These are phyloP conservation scores for Clarias platycephalus DNA, from an alignment of 2,797 vertebrate genomes.

Conservation along the genomic window DNA sequence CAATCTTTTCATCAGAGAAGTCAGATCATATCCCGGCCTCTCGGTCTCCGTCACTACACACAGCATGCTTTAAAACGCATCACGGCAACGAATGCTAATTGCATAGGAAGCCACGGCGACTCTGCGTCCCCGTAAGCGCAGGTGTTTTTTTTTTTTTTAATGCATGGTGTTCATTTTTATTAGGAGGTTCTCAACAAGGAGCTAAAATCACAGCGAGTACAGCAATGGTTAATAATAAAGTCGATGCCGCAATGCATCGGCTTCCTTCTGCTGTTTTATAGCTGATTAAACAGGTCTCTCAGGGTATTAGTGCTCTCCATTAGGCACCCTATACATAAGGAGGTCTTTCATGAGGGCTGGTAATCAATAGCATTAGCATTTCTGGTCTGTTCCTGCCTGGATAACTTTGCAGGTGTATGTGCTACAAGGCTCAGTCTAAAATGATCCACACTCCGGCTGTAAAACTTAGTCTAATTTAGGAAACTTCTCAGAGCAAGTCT, in stretches of 20 bases:
- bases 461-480: too few species aligned
- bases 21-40: slow-evolving; percentile 12
- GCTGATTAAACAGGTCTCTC: background rate
- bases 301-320: background rate
- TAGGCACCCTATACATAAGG: background rate
- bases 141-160: slow-evolving; percentile 1
- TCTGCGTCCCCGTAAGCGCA: slow-evolving; percentile 2
- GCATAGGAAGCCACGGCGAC: slow-evolving; percentile 14
- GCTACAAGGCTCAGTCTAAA: background rate
- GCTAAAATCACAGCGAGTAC: background rate
- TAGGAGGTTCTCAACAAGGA: background rate
- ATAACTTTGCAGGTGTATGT: background rate
- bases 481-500: too few species aligned
- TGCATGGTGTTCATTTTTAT: background rate
- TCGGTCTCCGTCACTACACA: background rate
- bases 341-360: background rate
- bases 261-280: background rate
- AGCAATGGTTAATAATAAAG: background rate
- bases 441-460: too few species aligned
- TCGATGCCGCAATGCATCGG: background rate
- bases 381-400: background rate
- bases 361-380: background rate
- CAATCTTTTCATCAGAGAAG: slow-evolving; percentile 9
- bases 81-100: slow-evolving; percentile 15
- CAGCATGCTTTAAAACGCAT: slow-evolving; percentile 23